Conservation (phyloP, 2,113 vertebrate genomes). For the Balaenoptera acutorostrata region DNA sequence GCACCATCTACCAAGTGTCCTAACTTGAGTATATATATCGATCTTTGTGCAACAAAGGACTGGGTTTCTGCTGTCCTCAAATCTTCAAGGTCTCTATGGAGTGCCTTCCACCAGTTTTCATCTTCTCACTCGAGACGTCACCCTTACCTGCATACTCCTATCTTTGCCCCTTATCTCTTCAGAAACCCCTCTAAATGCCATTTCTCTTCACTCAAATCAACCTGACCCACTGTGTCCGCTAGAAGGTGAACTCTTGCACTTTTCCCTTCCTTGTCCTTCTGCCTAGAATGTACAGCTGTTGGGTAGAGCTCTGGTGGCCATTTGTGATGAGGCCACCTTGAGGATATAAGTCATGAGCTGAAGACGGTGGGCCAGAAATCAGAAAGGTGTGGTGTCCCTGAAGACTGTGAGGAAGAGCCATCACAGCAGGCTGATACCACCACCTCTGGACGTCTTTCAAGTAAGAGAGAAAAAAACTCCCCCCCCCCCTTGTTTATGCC, state of each 20-base stretch:
- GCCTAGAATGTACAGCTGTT: background rate
- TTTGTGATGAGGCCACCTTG: background rate
- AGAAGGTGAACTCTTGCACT: background rate
- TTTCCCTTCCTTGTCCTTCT: background rate
- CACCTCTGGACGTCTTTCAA: background rate
- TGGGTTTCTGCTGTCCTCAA: background rate
- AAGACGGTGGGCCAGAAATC: background rate
- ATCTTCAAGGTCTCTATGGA: background rate
- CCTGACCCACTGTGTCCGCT: background rate
- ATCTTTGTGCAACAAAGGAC: background rate
- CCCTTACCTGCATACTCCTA: background rate
- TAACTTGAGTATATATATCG: background rate
- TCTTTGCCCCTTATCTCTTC: background rate
- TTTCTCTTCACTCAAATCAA: background rate
- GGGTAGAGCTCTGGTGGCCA: background rate
- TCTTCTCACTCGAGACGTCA: background rate
- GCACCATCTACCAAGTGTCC: background rate
- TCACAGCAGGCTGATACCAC: background rate
- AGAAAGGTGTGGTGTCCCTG: background rate
- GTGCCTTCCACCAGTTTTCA: background rate
- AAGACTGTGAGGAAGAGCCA: background rate
- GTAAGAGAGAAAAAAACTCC: background rate
- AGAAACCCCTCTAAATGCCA: background rate
- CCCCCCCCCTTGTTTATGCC: background rate
- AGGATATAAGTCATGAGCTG: background rate